phyloP scores from a whole-genome alignment of 2,888 invertebrate genomes.

The Ectropis crepuscularia region DNA sequence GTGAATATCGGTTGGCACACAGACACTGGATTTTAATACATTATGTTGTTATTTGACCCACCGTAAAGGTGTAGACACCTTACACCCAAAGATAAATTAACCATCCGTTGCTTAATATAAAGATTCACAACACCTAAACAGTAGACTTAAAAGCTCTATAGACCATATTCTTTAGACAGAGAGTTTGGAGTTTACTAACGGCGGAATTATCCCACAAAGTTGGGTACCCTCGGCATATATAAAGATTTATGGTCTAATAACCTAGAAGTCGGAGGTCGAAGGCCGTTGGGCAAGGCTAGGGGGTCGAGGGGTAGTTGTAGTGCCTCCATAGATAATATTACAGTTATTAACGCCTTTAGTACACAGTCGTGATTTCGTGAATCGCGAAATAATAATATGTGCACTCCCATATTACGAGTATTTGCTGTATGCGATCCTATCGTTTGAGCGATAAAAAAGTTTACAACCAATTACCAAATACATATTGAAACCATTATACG shows the following conservation, averaged over 20 bases:
- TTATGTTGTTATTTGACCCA: too few relatives aligned
- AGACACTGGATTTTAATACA: too few relatives aligned
- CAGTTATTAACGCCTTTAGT: constrained; percentile 44
- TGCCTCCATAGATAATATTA: constrained; percentile 49
- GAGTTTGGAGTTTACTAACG: constrained; percentile 26
- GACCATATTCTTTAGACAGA: constrained; percentile 17
- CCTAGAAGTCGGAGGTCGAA: constrained; percentile 47
- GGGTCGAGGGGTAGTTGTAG: constrained; percentile 51
- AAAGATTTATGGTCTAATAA: constrained; percentile 65
- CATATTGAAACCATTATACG: too few relatives aligned
- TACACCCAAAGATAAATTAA: neutral
- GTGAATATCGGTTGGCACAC: too few relatives aligned
- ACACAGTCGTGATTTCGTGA: neutral
- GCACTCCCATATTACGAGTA: too few relatives aligned
- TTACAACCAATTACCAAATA: too few relatives aligned
- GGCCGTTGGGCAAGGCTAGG: constrained; percentile 54
- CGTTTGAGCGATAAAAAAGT: too few relatives aligned
- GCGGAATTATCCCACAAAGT: constrained; percentile 30
- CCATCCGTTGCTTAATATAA: too few relatives aligned
- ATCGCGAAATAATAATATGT: neutral
- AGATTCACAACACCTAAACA: neutral
- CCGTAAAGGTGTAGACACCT: too few relatives aligned
- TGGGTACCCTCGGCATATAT: constrained; percentile 47
- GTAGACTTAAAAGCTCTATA: neutral
- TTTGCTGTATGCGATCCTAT: too few relatives aligned